Conservation (phyloP, 1,140 invertebrate genomes). For the Temnothorax curvispinosus region DNA sequence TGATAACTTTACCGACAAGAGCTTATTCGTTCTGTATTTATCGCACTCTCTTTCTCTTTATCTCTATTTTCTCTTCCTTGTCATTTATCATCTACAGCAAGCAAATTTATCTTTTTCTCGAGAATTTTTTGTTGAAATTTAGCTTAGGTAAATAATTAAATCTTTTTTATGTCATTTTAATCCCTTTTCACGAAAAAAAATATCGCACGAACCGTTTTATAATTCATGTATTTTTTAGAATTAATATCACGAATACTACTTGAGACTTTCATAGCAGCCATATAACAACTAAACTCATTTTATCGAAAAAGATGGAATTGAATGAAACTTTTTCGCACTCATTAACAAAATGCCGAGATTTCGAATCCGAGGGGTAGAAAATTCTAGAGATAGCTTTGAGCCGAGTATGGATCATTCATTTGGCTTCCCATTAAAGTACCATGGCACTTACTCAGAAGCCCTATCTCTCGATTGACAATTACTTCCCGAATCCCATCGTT, state of each 20-base stretch:
- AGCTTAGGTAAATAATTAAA: background rate
- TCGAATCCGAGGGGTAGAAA: constrained; percentile 10
- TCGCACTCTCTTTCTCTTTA: background rate
- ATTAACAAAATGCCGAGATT: background rate
- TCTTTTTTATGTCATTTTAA: background rate
- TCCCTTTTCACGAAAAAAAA: background rate
- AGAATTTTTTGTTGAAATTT: background rate
- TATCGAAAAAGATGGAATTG: background rate
- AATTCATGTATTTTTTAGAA: background rate
- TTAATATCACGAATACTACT: background rate
- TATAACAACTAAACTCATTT: background rate
- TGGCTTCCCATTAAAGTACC: constrained; percentile 5
- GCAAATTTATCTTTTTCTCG: background rate
- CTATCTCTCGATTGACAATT: background rate
- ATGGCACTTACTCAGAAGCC: background rate
- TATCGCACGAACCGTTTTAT: background rate
- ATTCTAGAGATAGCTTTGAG: background rate
- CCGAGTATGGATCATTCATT: background rate
- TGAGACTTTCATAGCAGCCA: background rate
- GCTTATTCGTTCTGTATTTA: background rate
- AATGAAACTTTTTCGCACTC: background rate
- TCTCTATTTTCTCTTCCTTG: background rate
- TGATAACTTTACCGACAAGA: constrained; percentile 30
- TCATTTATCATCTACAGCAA: background rate
- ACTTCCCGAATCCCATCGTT: background rate